phyloP scores from a whole-genome alignment of 2,888 invertebrate genomes.

The Xylota segnis region DNA sequence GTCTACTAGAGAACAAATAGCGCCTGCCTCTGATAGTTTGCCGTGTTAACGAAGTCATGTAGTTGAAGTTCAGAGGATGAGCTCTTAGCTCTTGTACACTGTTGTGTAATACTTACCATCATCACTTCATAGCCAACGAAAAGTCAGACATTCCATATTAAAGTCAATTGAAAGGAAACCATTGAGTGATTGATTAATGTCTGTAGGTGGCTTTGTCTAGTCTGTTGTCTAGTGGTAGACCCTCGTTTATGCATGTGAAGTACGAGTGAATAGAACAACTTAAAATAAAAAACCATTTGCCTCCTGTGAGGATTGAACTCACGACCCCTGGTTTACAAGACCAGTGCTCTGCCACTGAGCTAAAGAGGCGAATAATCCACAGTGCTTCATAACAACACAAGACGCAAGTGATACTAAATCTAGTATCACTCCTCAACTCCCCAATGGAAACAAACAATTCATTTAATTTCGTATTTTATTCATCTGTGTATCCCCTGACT shows the following conservation, averaged over 20 bases:
- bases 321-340: slow-evolving; percentile 81
- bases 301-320: slow-evolving; percentile 81
- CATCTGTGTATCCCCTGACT: neutral
- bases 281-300: slow-evolving; percentile 63
- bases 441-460: neutral
- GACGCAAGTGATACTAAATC: neutral
- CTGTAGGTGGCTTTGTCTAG: neutral
- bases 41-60: no score
- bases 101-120: no score
- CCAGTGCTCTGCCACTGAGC: slow-evolving; percentile 81
- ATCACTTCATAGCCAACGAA: no score
- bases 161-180: no score
- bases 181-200: no score
- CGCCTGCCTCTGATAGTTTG: no score
- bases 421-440: neutral
- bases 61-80: no score
- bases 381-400: neutral
- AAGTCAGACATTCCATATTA: no score
- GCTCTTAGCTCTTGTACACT: no score
- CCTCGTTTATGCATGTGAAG: no score
- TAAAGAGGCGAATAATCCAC: slow-evolving; percentile 77
- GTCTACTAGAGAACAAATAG: no score
- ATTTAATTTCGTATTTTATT: neutral
- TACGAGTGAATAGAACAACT: neutral
- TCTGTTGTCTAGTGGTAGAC: no score